These are phyloP conservation scores for Macrosteles quadrilineatus DNA, from an alignment of 1,140 invertebrate genomes.

Conservation along the genomic window DNA sequence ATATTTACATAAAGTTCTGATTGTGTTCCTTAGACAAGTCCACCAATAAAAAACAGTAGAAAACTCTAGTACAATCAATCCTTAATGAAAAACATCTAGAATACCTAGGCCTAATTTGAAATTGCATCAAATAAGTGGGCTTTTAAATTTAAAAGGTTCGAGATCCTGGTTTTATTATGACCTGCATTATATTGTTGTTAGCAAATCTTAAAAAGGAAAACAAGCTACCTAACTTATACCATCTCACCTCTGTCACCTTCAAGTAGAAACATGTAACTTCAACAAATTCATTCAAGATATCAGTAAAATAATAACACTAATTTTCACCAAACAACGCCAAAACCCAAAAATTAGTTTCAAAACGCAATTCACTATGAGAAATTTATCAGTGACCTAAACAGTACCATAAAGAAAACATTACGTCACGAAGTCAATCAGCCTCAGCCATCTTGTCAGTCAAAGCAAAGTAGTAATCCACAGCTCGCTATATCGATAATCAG, in stretches of 20 bases:
- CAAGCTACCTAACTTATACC: neutral
- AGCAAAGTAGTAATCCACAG: no score
- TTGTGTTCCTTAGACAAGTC: no score
- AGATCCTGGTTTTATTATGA: no score
- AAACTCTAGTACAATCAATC: no score
- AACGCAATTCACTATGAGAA: neutral
- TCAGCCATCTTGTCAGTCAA: slow-evolving; percentile 3
- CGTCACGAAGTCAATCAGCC: slow-evolving; percentile 12
- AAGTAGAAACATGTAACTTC: neutral
- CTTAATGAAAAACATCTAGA: no score
- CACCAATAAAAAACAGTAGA: no score
- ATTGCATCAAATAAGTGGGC: no score
- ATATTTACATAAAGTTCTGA: no score
- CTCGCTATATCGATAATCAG: no score
- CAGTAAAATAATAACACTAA: neutral
- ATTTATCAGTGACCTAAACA: slow-evolving; percentile 11
- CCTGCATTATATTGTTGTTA: neutral
- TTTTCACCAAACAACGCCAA: neutral
- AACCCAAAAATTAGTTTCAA: neutral
- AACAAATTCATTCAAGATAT: neutral
- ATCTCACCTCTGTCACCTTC: slow-evolving; percentile 7
- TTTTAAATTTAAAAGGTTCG: no score
- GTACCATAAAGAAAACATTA: slow-evolving; percentile 10
- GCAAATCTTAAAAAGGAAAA: neutral
- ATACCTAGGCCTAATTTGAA: no score